These are phyloP conservation scores for Manis crassicaudata DNA, from an alignment of 2,797 vertebrate genomes.

Conservation along the genomic window DNA sequence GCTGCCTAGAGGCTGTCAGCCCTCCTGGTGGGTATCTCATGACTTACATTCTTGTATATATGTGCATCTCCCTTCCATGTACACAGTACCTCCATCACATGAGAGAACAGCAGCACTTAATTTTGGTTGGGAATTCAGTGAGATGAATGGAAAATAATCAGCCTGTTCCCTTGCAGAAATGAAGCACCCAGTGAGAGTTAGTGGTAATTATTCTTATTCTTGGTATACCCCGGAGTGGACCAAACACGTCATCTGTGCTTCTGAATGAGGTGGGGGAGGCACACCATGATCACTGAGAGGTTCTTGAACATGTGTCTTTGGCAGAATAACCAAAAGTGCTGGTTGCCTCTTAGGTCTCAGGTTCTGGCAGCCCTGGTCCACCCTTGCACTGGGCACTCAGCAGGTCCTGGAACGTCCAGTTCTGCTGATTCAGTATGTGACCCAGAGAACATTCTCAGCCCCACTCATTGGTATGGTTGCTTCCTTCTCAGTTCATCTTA, in stretches of 20 bases:
- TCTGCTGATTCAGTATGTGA: no score
- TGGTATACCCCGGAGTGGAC: no score
- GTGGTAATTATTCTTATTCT: neutral
- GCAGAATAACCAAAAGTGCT: neutral
- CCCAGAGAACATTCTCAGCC: no score
- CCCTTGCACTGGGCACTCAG: accelerated
- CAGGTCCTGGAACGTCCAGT: neutral
- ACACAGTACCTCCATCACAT: neutral
- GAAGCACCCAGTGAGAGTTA: neutral
- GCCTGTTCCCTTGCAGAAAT: neutral
- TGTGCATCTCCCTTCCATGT: no score
- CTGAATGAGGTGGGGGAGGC: neutral
- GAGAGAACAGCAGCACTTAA: neutral
- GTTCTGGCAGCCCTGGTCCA: neutral
- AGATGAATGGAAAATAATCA: neutral
- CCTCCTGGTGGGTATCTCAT: neutral
- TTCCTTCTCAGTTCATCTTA: no score
- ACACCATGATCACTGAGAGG: neutral
- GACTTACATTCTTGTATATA: neutral
- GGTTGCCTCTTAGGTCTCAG: neutral
- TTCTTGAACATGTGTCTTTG: neutral
- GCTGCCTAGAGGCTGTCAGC: neutral
- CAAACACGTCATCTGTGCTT: neutral
- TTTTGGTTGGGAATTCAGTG: neutral
- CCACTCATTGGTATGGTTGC: no score